Conservation (phyloP, 2,797 vertebrate species). For the Melanotaenia parkinsoni region DNA sequence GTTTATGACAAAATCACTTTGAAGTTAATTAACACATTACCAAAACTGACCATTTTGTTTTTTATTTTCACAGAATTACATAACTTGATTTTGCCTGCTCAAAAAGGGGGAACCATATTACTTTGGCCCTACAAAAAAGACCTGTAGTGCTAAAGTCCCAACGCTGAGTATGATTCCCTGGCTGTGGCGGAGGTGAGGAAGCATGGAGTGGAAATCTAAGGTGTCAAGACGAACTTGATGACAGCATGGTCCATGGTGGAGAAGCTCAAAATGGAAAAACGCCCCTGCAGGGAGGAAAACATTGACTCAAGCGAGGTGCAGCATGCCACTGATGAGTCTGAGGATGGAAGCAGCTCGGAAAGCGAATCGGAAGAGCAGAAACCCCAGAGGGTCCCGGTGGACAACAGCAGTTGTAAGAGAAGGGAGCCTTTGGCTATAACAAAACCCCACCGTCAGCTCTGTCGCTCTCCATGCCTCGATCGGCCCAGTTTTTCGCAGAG, state of each 20-base stretch:
- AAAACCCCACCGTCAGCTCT: conserved; percentile 95
- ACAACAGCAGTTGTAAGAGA: conserved; percentile 72
- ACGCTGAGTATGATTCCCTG: conserved; percentile 77
- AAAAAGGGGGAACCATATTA: conserved; percentile 67
- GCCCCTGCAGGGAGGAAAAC: conserved; percentile 88
- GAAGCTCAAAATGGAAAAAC: conserved; percentile 95
- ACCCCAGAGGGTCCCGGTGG: conserved; percentile 76
- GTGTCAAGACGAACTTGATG: conserved; percentile 89
- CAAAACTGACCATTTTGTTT: conserved; percentile 19
- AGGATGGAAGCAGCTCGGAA: conserved; percentile 94
- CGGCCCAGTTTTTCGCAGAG: conserved; percentile 96
- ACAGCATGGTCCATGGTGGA: conserved; percentile 94
- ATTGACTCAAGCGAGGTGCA: conserved; percentile 75
- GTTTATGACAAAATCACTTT: neutral
- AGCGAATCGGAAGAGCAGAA: conserved; percentile 87
- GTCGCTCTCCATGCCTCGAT: conserved; percentile 96
- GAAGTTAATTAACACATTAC: neutral
- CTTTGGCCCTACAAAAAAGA: conserved; percentile 71
- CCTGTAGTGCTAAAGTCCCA: conserved; percentile 70
- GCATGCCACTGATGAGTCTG: conserved; percentile 85
- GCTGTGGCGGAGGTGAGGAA: conserved; percentile 85
- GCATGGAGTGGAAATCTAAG: conserved; percentile 82
- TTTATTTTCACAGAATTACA: conserved; percentile 79
- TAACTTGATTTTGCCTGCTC: conserved; percentile 78
- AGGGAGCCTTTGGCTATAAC: conserved; percentile 84